Evolutionary conservation across 1,140 invertebrate genomes (phyloP), one percentile per base, ranked within the genome.

Genomic region (Achatina immaculata): DNA sequence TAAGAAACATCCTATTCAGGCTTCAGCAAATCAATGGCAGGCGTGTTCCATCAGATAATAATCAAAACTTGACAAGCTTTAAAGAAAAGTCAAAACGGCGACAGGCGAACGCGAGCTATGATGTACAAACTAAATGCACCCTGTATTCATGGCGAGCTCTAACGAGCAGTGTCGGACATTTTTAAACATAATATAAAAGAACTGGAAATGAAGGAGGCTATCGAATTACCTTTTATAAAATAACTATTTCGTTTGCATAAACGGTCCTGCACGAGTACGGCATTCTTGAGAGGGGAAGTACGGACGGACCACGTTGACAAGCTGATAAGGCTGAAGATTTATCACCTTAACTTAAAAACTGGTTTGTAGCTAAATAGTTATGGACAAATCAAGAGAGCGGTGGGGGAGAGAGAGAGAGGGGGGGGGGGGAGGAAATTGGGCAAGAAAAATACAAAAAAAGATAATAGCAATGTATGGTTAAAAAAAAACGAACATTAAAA

Each of bases 351-450:
- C n/a, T n/a, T n/a, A n/a, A n/a, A n/a, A n/a, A n/a, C n/a, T n/a
- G n/a, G n/a, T n/a, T n/a, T n/a, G n/a, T n/a, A n/a, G n/a, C n/a
- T n/a, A n/a, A n/a, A n/a, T n/a, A n/a, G n/a, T n/a, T 14, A 19
- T 2, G 48, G 48, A 55, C 7, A 55, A n/a, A 38, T 14, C 48
- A 21, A 6, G 65, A 66, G 7, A 66, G n/a, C 28, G 28, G 65
- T 4, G 48, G 11, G 19, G n/a, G 45, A 55, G 31, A 75, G 48
- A 75, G 19, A 75, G 73, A 48, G 48, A 75, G 73, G 34, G 21
- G 28, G 48, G 55, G 48, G 55, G 45, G 43, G 69, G 43, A 24
- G 3, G 36, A 72, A 9, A 42, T 1, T 21, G 11, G 43, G 42
- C 21, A 45, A 75, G 31, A 28, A n/a, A 43, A 42, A 43, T n/a